Conservation (phyloP, 1,140 invertebrate species). For the Dreissena rostriformis region DNA sequence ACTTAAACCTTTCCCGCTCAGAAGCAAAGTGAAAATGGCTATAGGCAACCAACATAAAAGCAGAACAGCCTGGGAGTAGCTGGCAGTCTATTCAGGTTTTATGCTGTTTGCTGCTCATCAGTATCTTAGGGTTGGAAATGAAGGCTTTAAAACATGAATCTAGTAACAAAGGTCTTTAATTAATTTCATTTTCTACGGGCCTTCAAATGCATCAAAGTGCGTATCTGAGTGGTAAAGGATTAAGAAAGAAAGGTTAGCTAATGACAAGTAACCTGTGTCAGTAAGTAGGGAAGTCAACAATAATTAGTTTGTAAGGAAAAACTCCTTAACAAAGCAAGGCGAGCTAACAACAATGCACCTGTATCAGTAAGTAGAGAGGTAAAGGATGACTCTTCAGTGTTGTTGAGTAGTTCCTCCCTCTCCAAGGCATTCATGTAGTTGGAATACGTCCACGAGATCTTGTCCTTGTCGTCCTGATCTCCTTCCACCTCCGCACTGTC, state of each 20-base stretch:
- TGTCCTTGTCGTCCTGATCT: slow-evolving; percentile 61
- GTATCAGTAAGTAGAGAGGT: slow-evolving; percentile 67
- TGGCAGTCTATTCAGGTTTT: background rate
- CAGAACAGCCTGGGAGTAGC: no score
- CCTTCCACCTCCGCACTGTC: slow-evolving; percentile 51
- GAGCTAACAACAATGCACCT: slow-evolving; percentile 44
- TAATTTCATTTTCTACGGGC: no score
- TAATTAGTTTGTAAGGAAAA: no score
- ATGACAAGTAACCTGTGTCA: no score
- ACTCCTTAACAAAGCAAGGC: no score
- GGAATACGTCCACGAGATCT: slow-evolving; percentile 71
- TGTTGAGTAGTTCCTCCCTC: slow-evolving; percentile 69
- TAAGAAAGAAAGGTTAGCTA: no score
- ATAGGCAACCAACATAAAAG: no score
- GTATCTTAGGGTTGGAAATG: background rate
- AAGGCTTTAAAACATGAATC: background rate
- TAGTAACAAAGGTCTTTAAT: background rate
- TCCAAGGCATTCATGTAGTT: slow-evolving; percentile 69
- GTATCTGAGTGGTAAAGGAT: no score
- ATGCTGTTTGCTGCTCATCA: background rate
- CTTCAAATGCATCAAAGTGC: no score
- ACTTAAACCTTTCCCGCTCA: no score
- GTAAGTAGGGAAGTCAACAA: no score
- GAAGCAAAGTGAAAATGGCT: no score
- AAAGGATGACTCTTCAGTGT: slow-evolving; percentile 71